Conservation (phyloP, 2,888 invertebrate species). For the Eristalis intricaria region DNA sequence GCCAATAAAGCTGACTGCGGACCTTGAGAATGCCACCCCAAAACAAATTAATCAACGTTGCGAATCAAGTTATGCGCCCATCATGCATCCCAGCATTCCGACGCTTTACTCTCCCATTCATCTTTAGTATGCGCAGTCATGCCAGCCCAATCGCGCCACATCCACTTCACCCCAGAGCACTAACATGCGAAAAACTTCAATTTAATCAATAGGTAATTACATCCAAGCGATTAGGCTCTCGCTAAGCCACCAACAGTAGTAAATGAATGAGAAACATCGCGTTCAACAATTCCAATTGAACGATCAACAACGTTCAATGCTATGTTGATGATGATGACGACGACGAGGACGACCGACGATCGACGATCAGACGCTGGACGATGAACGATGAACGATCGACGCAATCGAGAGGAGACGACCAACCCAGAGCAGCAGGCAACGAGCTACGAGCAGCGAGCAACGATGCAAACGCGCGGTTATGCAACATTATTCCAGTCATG, state of each 20-base stretch:
- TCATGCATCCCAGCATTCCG: conserved; percentile 53
- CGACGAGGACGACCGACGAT: conserved; percentile 9
- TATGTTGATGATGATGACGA: conserved; percentile 54
- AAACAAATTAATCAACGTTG: conserved; percentile 61
- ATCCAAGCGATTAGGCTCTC: conserved; percentile 63
- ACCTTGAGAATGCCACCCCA: conserved; percentile 31
- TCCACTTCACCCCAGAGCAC: conserved; percentile 26
- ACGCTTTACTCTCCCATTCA: conserved; percentile 58
- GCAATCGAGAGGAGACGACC: conserved; percentile 9
- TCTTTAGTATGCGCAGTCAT: conserved; percentile 57
- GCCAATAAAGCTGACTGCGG: neutral
- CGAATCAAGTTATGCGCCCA: conserved; percentile 61
- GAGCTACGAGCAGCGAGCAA: conserved; percentile 7
- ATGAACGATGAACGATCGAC: neutral
- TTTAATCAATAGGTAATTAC: conserved; percentile 72
- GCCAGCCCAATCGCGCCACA: conserved; percentile 26
- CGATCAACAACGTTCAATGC: conserved; percentile 69
- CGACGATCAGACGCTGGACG: conserved; percentile 3
- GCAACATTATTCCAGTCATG: conserved; percentile 71
- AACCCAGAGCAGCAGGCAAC: neutral
- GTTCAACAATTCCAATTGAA: conserved; percentile 72
- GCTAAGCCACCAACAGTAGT: conserved; percentile 72
- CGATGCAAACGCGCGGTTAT: conserved; percentile 69
- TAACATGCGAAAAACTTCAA: conserved; percentile 66
- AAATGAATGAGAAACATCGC: conserved; percentile 72